A percentile compares a stretch with the other conserved stretches of the same genome.
Conservation (phyloP, 2,113 vertebrate genomes). For the Speoplatyrhinus poulsoni region DNA sequence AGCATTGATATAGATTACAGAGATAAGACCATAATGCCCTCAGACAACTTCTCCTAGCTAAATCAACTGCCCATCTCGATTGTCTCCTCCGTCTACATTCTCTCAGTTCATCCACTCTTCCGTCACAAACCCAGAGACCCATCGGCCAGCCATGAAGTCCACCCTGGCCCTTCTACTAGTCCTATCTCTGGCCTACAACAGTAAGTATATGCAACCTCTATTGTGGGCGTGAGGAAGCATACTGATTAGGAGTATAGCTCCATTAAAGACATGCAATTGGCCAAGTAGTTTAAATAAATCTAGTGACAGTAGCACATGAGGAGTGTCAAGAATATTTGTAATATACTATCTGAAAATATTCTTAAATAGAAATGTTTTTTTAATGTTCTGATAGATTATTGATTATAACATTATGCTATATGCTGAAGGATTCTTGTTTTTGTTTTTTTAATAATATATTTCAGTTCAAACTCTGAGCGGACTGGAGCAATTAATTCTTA, state of each 20-base stretch:
- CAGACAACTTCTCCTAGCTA: constrained; percentile 37
- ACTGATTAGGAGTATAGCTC: background rate
- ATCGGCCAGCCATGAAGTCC: constrained; percentile 69
- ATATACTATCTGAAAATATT: no score
- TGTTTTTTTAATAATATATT: background rate
- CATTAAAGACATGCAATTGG: background rate
- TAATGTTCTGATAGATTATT: no score
- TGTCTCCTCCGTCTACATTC: constrained; percentile 19
- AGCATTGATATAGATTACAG: constrained; percentile 73
- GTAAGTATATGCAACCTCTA: constrained; percentile 72
- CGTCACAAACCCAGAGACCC: constrained; percentile 26
- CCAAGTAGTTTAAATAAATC: no score
- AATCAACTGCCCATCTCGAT: background rate
- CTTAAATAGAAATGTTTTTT: no score
- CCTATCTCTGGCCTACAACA: constrained; percentile 63
- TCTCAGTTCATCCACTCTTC: constrained; percentile 30
- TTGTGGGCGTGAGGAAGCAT: no score
- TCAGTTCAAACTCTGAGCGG: background rate
- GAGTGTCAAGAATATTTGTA: no score
- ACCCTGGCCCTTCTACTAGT: constrained; percentile 72
- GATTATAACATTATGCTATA: no score
- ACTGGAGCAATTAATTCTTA: background rate
- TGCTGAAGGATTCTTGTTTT: no score
- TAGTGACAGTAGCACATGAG: no score
- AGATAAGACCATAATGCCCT: constrained; percentile 68